Conservation (phyloP, 1,140 invertebrate species). For the Asobara japonica region DNA sequence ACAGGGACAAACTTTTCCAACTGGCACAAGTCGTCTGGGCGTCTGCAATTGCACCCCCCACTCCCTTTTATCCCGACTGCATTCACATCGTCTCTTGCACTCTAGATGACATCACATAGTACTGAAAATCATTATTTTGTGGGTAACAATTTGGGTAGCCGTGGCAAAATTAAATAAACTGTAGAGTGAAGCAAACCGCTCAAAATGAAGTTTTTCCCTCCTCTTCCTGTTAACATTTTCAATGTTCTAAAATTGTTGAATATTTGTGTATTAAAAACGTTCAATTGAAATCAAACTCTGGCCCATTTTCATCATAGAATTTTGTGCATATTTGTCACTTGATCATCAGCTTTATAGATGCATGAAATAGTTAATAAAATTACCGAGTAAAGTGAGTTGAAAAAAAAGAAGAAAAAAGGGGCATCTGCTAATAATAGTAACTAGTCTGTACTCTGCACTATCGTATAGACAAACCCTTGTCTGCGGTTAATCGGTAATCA, state of each 20-base stretch:
- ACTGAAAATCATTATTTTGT: neutral
- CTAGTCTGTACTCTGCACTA: neutral
- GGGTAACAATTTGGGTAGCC: too few species aligned
- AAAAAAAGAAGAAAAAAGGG: neutral
- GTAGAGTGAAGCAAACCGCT: neutral
- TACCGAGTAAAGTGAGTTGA: neutral
- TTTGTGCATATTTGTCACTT: too few species aligned
- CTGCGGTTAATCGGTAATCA: constrained; percentile 47
- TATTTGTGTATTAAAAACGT: too few species aligned
- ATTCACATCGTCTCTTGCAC: neutral
- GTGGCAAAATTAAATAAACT: neutral
- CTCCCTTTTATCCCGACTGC: neutral
- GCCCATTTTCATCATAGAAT: too few species aligned
- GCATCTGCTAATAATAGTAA: constrained; percentile 16
- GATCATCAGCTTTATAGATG: neutral
- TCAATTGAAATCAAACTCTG: too few species aligned
- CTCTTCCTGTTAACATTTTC: too few species aligned
- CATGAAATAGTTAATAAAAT: neutral
- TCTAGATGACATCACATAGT: neutral
- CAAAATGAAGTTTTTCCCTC: too few species aligned
- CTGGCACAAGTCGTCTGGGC: constrained; percentile 62
- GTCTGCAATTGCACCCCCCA: neutral
- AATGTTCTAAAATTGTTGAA: too few species aligned
- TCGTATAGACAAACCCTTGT: constrained; percentile 18
- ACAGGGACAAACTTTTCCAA: constrained; percentile 63